Base-by-base conservation (phyloP, 2,888 invertebrate genomes). In the Nasonovia ribisnigri region DNA sequence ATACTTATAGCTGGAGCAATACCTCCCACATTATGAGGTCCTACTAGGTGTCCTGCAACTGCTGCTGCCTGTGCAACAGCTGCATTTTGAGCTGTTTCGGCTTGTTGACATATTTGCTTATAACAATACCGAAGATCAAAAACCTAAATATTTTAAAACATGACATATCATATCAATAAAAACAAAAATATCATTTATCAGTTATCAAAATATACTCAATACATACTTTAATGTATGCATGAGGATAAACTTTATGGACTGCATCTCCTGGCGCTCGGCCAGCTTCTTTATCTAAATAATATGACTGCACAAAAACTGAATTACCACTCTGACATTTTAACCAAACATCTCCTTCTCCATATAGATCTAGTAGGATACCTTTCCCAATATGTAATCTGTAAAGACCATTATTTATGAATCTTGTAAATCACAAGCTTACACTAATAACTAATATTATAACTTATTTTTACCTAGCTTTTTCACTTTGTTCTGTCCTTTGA, bases 1-100 rank as follows among this genome's bases (percentile, higher is more conserved):
- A 86, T 90, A 93, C 93, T 93, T 90, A 93, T 93, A 46, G 97
- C 97, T 88, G 97, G 97, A 46, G 97, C 97, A 84, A 97, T 97
- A 94, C 97, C 97, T 57, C 97, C 97, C 43, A 97, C 97, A 91
- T 97, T 96, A 95, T 97, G 97, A 86, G 98, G 97, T 94, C 98
- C 98, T 95, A 98, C 97, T 95, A 98, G 97, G 95, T 98, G 98
- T 0, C 99, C 99, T 60, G 99, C 99, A 26, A 99, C 99, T 54
- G 99, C 99, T 26, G 99, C 99, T n/a, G 99, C 99, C 96, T 99
- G 99, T 36, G 99, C 99, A 26, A 98, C 98, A 24, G 99, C 99
- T 3, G 98, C 98, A 43, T 98, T 98, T 96, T 98, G 98, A 94
- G 98, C 98, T 42, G 98, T 98, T 57, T 98, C 98, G 84, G 99